Evolutionary conservation across 2,797 vertebrate genomes (phyloP).

Genomic region (Phalloptychus januarius): DNA sequence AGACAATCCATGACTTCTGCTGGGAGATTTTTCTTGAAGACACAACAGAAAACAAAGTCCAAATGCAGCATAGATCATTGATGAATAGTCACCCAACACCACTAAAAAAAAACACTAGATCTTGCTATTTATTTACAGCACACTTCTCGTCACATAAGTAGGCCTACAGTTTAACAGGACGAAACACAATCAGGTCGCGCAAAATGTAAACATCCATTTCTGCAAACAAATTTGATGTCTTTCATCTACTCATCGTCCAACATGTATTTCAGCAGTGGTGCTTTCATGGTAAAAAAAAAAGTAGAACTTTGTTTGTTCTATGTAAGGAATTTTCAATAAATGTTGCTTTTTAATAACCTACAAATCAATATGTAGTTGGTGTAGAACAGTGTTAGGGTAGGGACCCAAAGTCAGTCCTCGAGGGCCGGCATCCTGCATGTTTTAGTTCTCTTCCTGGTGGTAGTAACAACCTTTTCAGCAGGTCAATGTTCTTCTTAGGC

Average conservation of each 20-base stretch:
- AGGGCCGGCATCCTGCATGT: no score
- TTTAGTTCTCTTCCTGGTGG: no score
- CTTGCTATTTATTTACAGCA: not conserved
- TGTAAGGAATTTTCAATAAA: not conserved
- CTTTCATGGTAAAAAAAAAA: not conserved
- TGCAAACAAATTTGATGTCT: not conserved
- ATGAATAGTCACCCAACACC: constrained; percentile 16
- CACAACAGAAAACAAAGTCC: not conserved
- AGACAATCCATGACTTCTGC: not conserved
- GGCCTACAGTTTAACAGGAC: constrained; percentile 24
- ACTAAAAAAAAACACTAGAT: not conserved
- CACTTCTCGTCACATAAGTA: constrained; percentile 1
- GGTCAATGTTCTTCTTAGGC: no score
- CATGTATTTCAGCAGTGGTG: not conserved
- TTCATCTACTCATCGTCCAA: not conserved
- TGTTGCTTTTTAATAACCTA: not conserved
- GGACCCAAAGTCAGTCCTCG: no score
- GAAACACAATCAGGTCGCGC: constrained; percentile 11
- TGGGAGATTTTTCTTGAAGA: not conserved
- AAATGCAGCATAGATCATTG: not conserved
- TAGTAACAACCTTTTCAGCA: no score
- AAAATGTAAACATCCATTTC: not conserved
- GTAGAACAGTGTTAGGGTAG: no score
- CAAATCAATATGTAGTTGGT: not conserved
- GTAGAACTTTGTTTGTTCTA: not conserved